A percentile compares a stretch with the other conserved stretches of the same genome.
Conservation (phyloP, 1,140 invertebrate genomes). For the Reticulitermes speratus region DNA sequence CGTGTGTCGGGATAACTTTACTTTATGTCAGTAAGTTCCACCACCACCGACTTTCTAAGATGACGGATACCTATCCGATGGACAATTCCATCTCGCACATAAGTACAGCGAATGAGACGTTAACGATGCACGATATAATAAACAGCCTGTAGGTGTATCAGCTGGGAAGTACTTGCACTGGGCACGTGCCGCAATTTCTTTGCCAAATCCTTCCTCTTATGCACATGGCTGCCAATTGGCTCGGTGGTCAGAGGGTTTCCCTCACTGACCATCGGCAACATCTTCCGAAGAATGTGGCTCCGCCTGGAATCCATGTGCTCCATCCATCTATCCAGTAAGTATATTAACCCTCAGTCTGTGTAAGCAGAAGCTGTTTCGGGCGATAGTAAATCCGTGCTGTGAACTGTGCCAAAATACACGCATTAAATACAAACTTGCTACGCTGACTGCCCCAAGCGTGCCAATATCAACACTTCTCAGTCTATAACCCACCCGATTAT, state of each 20-base stretch:
- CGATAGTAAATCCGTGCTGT: background rate
- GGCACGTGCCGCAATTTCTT: background rate
- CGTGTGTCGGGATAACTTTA: no score
- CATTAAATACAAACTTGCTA: background rate
- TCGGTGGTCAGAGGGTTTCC: background rate
- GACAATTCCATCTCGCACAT: no score
- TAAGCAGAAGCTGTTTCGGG: background rate
- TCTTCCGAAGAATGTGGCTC: background rate
- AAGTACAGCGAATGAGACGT: no score
- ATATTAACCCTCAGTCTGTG: background rate
- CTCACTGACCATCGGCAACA: background rate
- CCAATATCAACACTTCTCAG: background rate
- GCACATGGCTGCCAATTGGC: background rate
- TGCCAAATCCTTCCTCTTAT: background rate
- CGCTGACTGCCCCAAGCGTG: background rate
- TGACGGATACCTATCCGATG: no score
- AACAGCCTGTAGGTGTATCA: background rate
- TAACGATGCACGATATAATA: no score
- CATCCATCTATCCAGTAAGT: no score
- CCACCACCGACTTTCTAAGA: no score
- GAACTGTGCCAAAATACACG: background rate
- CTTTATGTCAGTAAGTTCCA: no score
- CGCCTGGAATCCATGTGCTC: background rate
- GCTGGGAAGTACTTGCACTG: background rate
- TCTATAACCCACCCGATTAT: background rate